These are phyloP conservation scores for Drosophila orosa DNA, from an alignment of 1,140 invertebrate genomes.

Conservation along the genomic window DNA sequence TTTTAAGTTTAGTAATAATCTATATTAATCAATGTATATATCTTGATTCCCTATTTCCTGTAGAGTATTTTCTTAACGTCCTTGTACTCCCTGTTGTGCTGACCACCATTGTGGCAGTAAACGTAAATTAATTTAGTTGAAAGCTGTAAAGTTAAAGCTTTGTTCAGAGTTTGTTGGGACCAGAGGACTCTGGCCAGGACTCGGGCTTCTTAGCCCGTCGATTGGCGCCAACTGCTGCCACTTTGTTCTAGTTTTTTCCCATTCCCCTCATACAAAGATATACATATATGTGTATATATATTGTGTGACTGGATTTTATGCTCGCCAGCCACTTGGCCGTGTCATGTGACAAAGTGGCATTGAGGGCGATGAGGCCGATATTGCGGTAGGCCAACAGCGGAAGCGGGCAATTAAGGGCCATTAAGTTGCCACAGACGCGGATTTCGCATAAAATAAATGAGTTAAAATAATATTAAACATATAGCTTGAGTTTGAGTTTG, in stretches of 20 bases:
- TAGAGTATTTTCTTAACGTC: conserved; percentile 13
- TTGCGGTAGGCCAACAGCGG: conserved; percentile 47
- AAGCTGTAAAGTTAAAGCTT: conserved; percentile 84
- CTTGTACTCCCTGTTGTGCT: conserved; percentile 22
- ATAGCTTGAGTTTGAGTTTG: conserved; percentile 17
- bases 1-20: neutral
- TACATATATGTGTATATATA: neutral
- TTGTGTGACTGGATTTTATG: conserved; percentile 52
- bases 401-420: conserved; percentile 68
- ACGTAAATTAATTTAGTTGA: conserved; percentile 84
- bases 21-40: neutral
- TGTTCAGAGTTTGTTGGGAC: conserved; percentile 60
- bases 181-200: conserved; percentile 17
- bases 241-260: conserved; percentile 18
- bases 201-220: conserved; percentile 43
- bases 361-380: conserved; percentile 60
- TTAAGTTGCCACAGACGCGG: conserved; percentile 58
- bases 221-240: conserved; percentile 55
- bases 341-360: conserved; percentile 77
- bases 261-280: neutral
- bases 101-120: conserved; percentile 57
- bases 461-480: conserved; percentile 57
- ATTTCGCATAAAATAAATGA: conserved; percentile 60
- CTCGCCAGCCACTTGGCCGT: conserved; percentile 58
- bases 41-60: neutral